These are phyloP conservation scores for Coluber constrictor DNA, from an alignment of 2,797 vertebrate genomes.

Conservation along the genomic window DNA sequence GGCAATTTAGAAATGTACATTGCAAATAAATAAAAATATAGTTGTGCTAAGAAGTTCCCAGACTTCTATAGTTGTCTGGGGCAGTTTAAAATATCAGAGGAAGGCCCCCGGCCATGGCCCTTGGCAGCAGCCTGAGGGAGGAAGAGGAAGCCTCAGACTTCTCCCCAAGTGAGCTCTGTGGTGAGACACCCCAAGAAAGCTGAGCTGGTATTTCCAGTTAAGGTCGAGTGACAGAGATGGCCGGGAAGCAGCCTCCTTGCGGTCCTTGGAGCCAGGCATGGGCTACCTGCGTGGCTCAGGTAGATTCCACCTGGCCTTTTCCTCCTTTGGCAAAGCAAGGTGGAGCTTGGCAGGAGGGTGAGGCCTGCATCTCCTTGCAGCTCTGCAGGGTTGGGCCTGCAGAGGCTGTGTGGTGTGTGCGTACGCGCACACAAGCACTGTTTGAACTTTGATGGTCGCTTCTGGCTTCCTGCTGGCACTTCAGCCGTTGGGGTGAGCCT, in stretches of 20 bases:
- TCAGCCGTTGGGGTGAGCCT: neutral
- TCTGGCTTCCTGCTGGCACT: neutral
- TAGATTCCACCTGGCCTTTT: neutral
- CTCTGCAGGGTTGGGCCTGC: neutral
- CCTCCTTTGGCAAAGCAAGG: neutral
- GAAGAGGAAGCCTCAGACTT: neutral
- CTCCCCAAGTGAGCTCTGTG: neutral
- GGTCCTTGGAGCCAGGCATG: neutral
- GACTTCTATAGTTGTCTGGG: neutral
- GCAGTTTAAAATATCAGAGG: neutral
- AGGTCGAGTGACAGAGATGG: neutral
- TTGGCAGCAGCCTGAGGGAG: neutral
- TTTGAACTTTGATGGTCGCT: neutral
- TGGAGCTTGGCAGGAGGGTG: neutral
- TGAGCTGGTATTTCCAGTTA: neutral
- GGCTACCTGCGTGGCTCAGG: neutral
- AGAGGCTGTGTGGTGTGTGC: neutral
- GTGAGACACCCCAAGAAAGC: neutral
- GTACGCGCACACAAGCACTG: neutral
- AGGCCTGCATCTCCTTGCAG: neutral
- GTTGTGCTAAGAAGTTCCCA: neutral
- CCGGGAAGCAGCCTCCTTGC: no score
- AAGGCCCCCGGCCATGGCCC: neutral
- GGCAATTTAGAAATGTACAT: neutral
- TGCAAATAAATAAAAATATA: neutral